phyloP scores from a whole-genome alignment of 2,888 invertebrate genomes.

The Ormyrus nitidulus region DNA sequence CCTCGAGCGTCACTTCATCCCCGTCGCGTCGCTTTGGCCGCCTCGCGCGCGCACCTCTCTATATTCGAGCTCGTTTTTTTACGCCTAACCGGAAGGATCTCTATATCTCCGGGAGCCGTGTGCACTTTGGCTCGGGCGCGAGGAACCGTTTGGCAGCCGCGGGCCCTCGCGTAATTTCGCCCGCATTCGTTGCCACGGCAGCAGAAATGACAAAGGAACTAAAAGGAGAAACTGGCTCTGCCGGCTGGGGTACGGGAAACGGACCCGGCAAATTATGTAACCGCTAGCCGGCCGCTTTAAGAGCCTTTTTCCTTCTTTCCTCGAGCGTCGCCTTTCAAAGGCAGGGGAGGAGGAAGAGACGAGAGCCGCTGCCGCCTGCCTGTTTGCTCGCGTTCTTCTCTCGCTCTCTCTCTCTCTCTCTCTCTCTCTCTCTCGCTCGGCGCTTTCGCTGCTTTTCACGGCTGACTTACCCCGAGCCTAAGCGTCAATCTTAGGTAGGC shows the following conservation, averaged over 20 bases:
- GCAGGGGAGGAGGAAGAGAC: not conserved
- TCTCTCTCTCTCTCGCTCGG: not conserved
- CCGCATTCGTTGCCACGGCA: not conserved
- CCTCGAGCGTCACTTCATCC: conserved; percentile 4
- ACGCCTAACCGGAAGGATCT: too few species aligned
- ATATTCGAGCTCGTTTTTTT: not conserved
- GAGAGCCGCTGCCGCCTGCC: not conserved
- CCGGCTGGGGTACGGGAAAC: too few species aligned
- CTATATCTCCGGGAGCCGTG: too few species aligned
- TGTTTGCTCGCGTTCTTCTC: not conserved
- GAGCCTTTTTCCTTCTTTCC: conserved; percentile 11
- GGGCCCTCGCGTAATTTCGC: not conserved
- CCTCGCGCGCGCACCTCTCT: not conserved
- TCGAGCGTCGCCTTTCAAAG: conserved; percentile 24
- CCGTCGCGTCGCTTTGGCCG: not conserved
- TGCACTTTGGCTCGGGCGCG: not conserved
- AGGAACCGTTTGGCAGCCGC: not conserved
- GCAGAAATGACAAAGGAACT: conserved; percentile 15
- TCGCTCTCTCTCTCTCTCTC: not conserved
- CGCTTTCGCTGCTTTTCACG: conserved; percentile 23
- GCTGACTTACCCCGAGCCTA: not conserved
- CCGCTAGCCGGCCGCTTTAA: conserved; percentile 5
- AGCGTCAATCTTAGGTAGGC: conserved; percentile 16
- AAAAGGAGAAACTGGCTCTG: not conserved
- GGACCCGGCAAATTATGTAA: conserved; percentile 1